These are phyloP conservation scores for Epistrophe grossulariae DNA, from an alignment of 2,888 invertebrate species.

Conservation along the genomic window DNA sequence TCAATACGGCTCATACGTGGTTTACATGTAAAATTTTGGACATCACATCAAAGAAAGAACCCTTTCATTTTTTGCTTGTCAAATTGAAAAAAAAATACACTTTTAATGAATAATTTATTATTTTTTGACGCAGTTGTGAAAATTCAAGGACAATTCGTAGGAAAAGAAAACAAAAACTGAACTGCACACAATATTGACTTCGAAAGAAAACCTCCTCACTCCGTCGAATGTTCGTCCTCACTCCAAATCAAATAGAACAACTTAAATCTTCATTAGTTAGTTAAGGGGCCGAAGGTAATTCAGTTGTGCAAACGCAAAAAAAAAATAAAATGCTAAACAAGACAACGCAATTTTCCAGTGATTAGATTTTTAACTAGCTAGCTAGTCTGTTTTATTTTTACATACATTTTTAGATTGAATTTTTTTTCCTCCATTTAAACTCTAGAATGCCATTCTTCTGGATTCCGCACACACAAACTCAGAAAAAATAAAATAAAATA, in stretches of 20 bases:
- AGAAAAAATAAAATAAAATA: conserved; percentile 18
- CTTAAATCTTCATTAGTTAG: background rate
- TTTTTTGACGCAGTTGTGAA: conserved; percentile 36
- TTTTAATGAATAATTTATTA: conserved; percentile 26
- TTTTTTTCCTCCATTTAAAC: conserved; percentile 59
- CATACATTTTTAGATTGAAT: conserved; percentile 28
- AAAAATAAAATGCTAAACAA: conserved; percentile 30
- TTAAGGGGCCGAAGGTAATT: background rate
- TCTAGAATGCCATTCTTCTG: conserved; percentile 73
- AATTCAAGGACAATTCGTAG: conserved; percentile 51
- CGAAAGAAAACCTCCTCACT: background rate
- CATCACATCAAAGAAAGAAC: conserved; percentile 9
- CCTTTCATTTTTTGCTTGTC: background rate
- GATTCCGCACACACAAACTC: conserved; percentile 60
- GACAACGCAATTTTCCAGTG: background rate
- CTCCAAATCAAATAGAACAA: background rate
- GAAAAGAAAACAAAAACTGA: conserved; percentile 4
- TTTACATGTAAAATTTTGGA: conserved; percentile 1
- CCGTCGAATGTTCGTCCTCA: background rate
- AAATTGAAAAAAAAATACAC: background rate
- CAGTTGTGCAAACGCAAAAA: background rate
- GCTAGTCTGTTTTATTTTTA: conserved; percentile 23
- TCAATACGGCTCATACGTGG: conserved; percentile 18
- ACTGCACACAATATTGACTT: conserved; percentile 51
- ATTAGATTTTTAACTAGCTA: background rate